Evolutionary conservation across 2,113 vertebrate species (phyloP).

Genomic region (Connochaetes taurinus): DNA sequence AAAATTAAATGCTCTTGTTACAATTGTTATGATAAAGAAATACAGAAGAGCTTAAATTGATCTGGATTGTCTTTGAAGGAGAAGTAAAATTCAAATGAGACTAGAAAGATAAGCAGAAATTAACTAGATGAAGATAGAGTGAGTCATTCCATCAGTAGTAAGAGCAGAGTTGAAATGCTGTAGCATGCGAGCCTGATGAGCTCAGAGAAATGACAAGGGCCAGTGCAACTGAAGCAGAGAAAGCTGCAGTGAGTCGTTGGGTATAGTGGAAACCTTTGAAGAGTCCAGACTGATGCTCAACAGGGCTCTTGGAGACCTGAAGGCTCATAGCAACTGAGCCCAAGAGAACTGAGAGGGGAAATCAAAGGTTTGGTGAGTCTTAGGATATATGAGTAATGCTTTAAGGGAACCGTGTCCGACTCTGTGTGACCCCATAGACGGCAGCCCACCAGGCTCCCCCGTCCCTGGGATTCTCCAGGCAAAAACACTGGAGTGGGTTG

Average conservation of each 20-base stretch:
- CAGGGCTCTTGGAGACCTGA: background rate
- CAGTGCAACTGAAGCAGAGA: background rate
- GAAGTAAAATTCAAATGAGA: background rate
- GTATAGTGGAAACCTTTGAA: background rate
- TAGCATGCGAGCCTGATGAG: accelerated
- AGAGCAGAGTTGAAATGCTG: background rate
- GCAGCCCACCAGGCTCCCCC: too few species aligned
- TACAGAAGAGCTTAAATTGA: background rate
- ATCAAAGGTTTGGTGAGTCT: background rate
- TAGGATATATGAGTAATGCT: background rate
- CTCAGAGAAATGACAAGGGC: background rate
- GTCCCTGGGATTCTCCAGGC: too few species aligned
- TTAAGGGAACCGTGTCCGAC: background rate
- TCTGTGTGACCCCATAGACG: too few species aligned
- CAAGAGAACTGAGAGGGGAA: background rate
- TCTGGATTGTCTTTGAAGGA: background rate
- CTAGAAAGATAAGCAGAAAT: background rate
- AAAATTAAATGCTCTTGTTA: background rate
- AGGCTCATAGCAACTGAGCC: background rate
- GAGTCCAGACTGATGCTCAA: too few species aligned
- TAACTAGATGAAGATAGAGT: background rate
- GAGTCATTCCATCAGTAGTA: background rate
- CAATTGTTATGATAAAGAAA: background rate
- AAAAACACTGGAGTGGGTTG: too few species aligned
- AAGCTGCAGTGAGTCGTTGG: accelerated